Conservation (phyloP, 2,113 vertebrate species). For the Mola mola region DNA sequence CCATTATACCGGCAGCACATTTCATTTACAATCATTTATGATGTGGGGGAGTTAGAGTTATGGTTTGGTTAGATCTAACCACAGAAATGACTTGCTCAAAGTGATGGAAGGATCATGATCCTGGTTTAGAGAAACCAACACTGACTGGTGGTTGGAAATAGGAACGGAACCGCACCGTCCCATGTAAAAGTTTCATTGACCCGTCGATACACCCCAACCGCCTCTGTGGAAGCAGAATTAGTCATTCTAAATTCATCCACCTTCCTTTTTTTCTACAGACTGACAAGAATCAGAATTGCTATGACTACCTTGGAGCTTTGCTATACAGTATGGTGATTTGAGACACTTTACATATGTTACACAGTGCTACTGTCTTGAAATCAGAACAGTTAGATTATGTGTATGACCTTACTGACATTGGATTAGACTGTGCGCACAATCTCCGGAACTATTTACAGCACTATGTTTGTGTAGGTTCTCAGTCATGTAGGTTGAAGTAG, state of each 20-base stretch:
- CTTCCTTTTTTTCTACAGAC: no score
- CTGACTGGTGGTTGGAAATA: background rate
- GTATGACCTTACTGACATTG: slow-evolving; percentile 16
- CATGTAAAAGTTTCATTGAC: background rate
- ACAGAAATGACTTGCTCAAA: background rate
- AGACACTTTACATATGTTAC: no score
- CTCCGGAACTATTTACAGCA: background rate
- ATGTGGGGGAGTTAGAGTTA: no score
- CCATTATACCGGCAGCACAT: no score
- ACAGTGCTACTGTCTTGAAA: slow-evolving; percentile 3
- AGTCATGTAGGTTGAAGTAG: no score
- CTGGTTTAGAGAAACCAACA: background rate
- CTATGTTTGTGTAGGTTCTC: no score
- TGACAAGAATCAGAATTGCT: background rate
- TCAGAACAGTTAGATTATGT: slow-evolving; percentile 6
- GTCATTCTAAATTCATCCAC: no score
- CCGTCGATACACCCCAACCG: background rate
- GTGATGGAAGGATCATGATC: background rate
- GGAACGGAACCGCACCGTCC: background rate
- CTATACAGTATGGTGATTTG: no score
- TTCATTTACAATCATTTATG: no score
- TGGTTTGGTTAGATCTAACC: no score
- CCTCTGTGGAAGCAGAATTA: background rate
- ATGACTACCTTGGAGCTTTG: background rate
- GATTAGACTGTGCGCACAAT: slow-evolving; percentile 7